Evolutionary conservation across 2,888 invertebrate species (phyloP).

Genomic region (Rambutsinella grinnellia): DNA sequence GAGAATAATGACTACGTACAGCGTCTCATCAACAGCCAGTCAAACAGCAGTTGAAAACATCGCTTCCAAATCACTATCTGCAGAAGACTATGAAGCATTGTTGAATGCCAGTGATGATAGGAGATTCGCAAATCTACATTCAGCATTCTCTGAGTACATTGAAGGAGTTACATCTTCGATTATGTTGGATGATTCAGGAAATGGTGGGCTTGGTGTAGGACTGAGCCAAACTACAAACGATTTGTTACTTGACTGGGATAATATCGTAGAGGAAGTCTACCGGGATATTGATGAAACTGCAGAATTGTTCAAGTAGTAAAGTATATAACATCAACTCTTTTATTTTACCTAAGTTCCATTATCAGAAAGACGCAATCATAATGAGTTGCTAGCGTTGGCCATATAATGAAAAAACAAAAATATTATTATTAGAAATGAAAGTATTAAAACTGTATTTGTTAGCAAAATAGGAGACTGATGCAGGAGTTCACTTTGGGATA

Average conservation of each 20-base stretch:
- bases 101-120: slow-evolving; percentile 25
- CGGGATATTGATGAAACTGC: slow-evolving; percentile 8
- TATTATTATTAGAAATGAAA: background rate
- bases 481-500: slow-evolving; percentile 35
- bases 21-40: slow-evolving; percentile 50
- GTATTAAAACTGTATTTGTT: slow-evolving; percentile 25
- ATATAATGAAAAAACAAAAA: background rate
- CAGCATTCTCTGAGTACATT: slow-evolving; percentile 14
- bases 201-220: background rate
- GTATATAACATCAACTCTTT: background rate
- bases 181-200: too few relatives aligned
- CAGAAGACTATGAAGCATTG: slow-evolving; percentile 43
- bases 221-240: background rate
- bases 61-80: slow-evolving; percentile 30
- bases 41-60: slow-evolving; percentile 43
- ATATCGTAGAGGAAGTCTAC: slow-evolving; percentile 45
- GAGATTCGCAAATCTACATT: background rate
- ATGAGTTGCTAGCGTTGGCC: background rate
- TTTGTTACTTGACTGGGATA: slow-evolving; percentile 37
- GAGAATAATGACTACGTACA: slow-evolving; percentile 27
- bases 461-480: slow-evolving; percentile 49
- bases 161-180: too few relatives aligned
- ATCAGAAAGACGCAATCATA: background rate
- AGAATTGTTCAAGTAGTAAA: background rate
- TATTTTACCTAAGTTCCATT: background rate